Conservation (phyloP, 2,113 vertebrate genomes). For the Penelope pileata region DNA sequence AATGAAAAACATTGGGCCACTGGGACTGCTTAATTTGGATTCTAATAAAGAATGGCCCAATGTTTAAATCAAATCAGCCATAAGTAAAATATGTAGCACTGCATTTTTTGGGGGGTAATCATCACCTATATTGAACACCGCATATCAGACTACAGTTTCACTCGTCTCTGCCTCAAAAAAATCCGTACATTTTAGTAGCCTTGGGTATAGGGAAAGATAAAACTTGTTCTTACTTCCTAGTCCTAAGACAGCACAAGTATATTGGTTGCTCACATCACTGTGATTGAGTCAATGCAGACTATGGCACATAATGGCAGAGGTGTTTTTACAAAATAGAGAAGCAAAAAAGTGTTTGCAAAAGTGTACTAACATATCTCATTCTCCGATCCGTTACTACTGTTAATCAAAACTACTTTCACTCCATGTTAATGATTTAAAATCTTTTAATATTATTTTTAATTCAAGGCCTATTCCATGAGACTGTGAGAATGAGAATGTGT, state of each 20-base stretch:
- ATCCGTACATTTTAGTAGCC: not conserved
- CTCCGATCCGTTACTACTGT: not conserved
- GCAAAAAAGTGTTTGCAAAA: not conserved
- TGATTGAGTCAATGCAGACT: not conserved
- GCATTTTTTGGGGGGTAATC: not conserved
- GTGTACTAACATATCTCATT: not conserved
- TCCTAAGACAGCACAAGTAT: fast-evolving
- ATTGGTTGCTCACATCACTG: not conserved
- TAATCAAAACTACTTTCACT: not conserved
- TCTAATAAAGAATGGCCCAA: not conserved
- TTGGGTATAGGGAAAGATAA: not conserved
- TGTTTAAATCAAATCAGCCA: not conserved
- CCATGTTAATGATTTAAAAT: not conserved
- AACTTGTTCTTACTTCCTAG: not conserved
- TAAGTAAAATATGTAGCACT: not conserved
- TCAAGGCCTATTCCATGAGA: not conserved
- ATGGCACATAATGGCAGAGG: not conserved
- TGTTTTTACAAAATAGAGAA: not conserved
- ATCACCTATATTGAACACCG: not conserved
- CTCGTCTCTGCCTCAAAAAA: fast-evolving
- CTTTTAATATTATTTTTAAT: not conserved
- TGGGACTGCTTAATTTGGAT: not conserved
- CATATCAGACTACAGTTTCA: not conserved
- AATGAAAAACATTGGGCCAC: not conserved
- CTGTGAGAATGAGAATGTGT: conserved; percentile 40